Evolutionary conservation across 2,888 invertebrate species (phyloP).

Genomic region (Campoplex nolae): DNA sequence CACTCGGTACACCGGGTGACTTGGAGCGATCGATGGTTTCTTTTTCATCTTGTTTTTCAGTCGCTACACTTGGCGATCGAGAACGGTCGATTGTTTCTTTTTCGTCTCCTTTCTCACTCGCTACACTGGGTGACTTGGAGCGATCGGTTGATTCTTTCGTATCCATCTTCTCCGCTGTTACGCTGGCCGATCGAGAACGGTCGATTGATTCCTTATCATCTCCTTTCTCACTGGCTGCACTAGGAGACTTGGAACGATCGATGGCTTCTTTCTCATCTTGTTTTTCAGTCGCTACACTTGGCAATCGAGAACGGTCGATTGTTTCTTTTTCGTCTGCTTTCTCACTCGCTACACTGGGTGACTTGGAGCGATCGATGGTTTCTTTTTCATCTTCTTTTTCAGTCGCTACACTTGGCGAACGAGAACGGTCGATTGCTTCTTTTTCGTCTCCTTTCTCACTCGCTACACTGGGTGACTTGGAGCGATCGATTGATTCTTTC

Average conservation of each 20-base stretch:
- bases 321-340: constrained; percentile 14
- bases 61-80: constrained; percentile 38
- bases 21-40: constrained; percentile 16
- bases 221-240: constrained; percentile 22
- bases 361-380: constrained; percentile 41
- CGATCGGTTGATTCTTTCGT: constrained; percentile 28
- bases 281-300: constrained; percentile 23
- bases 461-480: constrained; percentile 41
- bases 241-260: constrained; percentile 24
- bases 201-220: constrained; percentile 54
- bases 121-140: constrained; percentile 36
- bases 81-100: constrained; percentile 42
- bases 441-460: constrained; percentile 41
- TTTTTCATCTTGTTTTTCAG: constrained; percentile 42
- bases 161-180: constrained; percentile 9
- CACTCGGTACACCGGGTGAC: constrained; percentile 11
- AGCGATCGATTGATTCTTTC: constrained; percentile 23
- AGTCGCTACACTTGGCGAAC: constrained; percentile 15
- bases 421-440: constrained; percentile 4
- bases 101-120: constrained; percentile 11
- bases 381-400: constrained; percentile 56
- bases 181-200: constrained; percentile 50
- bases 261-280: not conserved
- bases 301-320: constrained; percentile 37
- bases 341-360: constrained; percentile 39